A percentile compares a stretch with the other conserved stretches of the same genome.
These are phyloP conservation scores for Hormaphis cornu DNA, from an alignment of 1,140 invertebrate species.

Conservation along the genomic window DNA sequence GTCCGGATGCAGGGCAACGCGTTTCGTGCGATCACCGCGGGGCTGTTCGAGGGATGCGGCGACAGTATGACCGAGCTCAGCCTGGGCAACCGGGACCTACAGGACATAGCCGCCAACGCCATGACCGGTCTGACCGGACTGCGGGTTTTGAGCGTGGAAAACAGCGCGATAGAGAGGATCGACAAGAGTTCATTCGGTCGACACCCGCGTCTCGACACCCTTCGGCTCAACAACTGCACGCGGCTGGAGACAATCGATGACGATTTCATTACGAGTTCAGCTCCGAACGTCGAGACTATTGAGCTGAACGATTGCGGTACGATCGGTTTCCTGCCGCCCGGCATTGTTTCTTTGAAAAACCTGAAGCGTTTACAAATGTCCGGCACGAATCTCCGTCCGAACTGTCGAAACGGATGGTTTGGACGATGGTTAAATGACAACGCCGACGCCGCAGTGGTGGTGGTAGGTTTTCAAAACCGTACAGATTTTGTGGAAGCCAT, in stretches of 20 bases:
- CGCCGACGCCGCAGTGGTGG: neutral
- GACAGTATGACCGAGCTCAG: neutral
- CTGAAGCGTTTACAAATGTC: neutral
- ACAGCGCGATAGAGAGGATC: neutral
- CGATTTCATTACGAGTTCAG: neutral
- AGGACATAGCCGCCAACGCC: neutral
- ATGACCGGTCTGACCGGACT: neutral
- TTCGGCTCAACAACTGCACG: neutral
- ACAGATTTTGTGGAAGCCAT: neutral
- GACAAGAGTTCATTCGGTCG: conserved; percentile 3
- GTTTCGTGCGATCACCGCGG: neutral
- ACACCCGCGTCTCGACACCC: neutral
- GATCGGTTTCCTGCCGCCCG: neutral
- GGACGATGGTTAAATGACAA: conserved; percentile 1
- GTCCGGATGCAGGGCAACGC: neutral
- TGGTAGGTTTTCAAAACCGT: neutral
- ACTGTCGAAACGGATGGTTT: conserved; percentile 23
- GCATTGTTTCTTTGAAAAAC: conserved; percentile 11
- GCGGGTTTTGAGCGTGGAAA: neutral
- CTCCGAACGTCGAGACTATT: neutral
- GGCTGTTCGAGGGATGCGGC: neutral
- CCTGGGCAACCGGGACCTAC: conserved; percentile 32
- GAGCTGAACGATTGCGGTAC: neutral
- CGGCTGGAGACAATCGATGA: neutral
- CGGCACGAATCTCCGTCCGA: neutral